phyloP scores from a whole-genome alignment of 2,888 invertebrate genomes.

The Lapara coniferarum region DNA sequence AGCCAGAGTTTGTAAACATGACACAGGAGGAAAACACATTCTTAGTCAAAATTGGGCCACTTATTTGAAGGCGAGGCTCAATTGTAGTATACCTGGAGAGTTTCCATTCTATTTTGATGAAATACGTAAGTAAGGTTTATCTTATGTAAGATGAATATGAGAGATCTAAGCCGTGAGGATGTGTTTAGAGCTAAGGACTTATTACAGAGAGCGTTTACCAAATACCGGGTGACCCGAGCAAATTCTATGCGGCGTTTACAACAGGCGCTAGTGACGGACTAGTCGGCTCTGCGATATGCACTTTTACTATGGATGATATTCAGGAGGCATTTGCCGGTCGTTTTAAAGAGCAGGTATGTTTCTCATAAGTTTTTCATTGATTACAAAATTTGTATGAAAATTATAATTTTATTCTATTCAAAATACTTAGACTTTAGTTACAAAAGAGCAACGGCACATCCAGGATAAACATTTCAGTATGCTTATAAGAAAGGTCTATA shows the following conservation, averaged over 20 bases:
- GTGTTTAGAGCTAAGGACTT: constrained; percentile 28
- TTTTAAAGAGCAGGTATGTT: constrained; percentile 85
- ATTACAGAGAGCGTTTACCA: constrained; percentile 86
- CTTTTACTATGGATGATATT: constrained; percentile 86
- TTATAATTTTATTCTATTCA: not conserved
- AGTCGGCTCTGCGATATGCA: constrained; percentile 88
- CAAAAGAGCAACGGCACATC: no score
- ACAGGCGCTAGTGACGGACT: constrained; percentile 87
- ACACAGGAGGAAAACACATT: constrained; percentile 86
- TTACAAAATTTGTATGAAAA: not conserved
- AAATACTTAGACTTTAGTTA: not conserved
- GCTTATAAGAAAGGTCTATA: no score
- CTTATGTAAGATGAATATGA: not conserved
- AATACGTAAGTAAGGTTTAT: constrained; percentile 83
- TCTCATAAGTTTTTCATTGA: not conserved
- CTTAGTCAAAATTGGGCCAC: constrained; percentile 87
- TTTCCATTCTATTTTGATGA: constrained; percentile 90
- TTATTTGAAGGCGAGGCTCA: constrained; percentile 86
- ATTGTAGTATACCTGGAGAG: constrained; percentile 88
- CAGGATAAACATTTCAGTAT: no score
- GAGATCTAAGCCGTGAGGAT: not conserved
- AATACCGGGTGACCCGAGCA: constrained; percentile 84
- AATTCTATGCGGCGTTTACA: constrained; percentile 88
- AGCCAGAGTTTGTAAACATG: constrained; percentile 88
- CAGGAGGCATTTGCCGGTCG: constrained; percentile 87